phyloP scores from a whole-genome alignment of 2,113 vertebrate genomes.

The Tauraco erythrolophus region DNA sequence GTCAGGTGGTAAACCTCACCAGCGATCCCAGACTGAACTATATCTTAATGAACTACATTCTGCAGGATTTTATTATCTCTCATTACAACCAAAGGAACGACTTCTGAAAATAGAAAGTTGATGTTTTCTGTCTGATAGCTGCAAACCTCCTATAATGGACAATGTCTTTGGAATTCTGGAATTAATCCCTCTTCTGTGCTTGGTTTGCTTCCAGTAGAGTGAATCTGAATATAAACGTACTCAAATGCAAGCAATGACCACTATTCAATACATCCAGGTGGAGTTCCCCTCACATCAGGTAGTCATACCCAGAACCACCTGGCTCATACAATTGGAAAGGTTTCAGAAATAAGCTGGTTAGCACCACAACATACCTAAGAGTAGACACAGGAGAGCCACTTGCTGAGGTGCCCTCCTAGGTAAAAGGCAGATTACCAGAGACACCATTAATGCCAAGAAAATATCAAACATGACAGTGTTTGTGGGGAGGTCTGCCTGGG shows the following conservation, averaged over 20 bases:
- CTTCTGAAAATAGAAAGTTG: background rate
- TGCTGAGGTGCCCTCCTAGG: background rate
- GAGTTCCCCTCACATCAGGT: background rate
- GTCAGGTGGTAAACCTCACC: background rate
- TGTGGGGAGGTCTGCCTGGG: background rate
- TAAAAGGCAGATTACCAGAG: background rate
- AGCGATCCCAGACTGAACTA: background rate
- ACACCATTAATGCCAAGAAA: background rate
- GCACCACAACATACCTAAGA: background rate
- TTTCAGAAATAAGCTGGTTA: background rate
- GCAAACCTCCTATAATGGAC: rapidly evolving
- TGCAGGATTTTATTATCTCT: background rate
- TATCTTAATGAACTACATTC: background rate
- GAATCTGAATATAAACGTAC: background rate
- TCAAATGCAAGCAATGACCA: background rate
- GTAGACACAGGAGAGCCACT: background rate
- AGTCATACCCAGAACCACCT: background rate
- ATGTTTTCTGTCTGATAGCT: background rate
- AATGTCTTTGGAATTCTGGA: background rate
- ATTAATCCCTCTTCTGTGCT: background rate
- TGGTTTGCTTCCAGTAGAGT: background rate
- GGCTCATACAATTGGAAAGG: background rate
- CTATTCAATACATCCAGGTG: rapidly evolving
- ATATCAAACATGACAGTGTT: background rate
- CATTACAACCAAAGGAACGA: background rate